Evolutionary conservation across 2,888 invertebrate species (phyloP), one percentile per base, ranked within the genome.

Genomic region (Oxycera nigricornis): DNA sequence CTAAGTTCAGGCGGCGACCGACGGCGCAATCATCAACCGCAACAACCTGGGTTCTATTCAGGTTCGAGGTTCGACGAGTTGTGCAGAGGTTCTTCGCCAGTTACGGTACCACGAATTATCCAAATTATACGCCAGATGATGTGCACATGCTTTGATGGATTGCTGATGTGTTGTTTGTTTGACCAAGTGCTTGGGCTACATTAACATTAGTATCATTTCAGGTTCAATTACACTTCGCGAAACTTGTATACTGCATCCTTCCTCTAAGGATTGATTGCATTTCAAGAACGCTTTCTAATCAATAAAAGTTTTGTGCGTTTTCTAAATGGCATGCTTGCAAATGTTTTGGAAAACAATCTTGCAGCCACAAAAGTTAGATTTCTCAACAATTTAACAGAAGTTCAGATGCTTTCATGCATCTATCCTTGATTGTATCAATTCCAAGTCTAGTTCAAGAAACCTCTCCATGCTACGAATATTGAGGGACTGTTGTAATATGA

Each of bases 81-180:
- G 11, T 39, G 62, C 20, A 22, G 35, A 70, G 52, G 70, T 70
- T 70, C 70, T 55, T 70, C 28, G 31, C 55, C 31, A 35, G 70
- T 70, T 70, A 70, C 70, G 70, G 70, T 70, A 70, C 70, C 70
- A 52, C 70, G 22, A 70, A 70, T 70, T 70, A 70, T 52, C 70
- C 70, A 70, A 70, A 70, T 70, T 70, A 70, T 70, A 70, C 31
- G 70, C 70, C 70, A 68, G 70, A 70, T 70, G 70, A 70, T 52
- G 55, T 70, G 55, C 55, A 70, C 70, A 70, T 70, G 70, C 35
- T 70, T 70, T 70, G 70, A 70, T 70, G 70, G 70, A 70, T 70
- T 52, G 55, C 14, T 70, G 55, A 22, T 70, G 70, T 52, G 52
- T 55, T 70, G 55, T 70, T 70, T 70, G 70, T 70, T 70, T 70